Conservation (phyloP, 2,797 vertebrate genomes). For the Hybognathus amarus region DNA sequence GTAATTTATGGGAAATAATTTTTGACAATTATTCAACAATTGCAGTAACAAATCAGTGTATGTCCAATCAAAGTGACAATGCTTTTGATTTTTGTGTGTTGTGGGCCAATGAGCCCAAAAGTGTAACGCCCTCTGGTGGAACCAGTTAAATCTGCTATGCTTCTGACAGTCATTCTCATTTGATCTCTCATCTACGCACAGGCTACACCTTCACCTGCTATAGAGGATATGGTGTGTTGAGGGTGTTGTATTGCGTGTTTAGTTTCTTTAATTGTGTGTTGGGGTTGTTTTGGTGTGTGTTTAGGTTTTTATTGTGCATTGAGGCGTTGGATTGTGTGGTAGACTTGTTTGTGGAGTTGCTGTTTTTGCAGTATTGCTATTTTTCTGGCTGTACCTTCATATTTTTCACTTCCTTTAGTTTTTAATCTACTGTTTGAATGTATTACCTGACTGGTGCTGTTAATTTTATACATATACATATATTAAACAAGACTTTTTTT, state of each 20-base stretch:
- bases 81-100: background rate
- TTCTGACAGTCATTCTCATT: background rate
- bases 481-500: background rate
- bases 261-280: background rate
- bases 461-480: background rate
- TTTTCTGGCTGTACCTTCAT: background rate
- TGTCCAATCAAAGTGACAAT: background rate
- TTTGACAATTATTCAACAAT: background rate
- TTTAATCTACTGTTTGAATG: background rate
- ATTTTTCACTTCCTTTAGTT: background rate
- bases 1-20: background rate
- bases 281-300: conserved; percentile 2
- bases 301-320: conserved; percentile 2
- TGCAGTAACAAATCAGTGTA: background rate
- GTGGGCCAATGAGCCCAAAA: background rate
- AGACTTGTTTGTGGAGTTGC: background rate
- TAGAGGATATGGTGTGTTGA: conserved; percentile 24
- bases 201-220: conserved; percentile 5
- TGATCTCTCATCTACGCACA: background rate
- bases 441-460: background rate
- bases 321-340: conserved; percentile 3
- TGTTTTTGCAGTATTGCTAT: background rate
- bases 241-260: conserved; percentile 10
- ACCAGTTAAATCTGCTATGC: background rate
- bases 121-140: conserved; percentile 25